These are phyloP conservation scores for Hippolais icterina DNA, from an alignment of 2,113 vertebrate species.

Conservation along the genomic window DNA sequence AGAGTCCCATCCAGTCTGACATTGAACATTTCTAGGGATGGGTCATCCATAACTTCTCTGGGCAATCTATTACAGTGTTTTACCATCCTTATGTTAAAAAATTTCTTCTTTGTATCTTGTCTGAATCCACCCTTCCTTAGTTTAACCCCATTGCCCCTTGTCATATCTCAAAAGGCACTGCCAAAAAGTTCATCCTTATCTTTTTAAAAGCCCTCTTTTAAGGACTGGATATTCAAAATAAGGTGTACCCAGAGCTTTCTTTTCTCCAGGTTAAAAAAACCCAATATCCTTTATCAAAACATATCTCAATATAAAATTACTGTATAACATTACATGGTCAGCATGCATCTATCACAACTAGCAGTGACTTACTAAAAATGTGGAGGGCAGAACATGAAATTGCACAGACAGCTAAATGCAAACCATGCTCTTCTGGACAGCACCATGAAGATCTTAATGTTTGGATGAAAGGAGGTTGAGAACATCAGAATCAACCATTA, in stretches of 20 bases:
- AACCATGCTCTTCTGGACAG: background rate
- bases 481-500: background rate
- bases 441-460: background rate
- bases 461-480: background rate
- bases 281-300: background rate
- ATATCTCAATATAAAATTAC: background rate
- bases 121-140: background rate
- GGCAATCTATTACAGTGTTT: background rate
- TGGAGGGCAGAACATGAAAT: background rate
- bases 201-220: background rate
- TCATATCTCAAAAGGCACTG: background rate
- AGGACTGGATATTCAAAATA: background rate
- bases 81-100: background rate
- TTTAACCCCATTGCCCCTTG: background rate
- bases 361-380: background rate
- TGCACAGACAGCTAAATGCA: background rate
- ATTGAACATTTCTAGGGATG: background rate
- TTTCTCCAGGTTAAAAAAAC: background rate
- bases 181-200: background rate
- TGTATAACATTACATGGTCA: background rate
- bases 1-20: background rate
- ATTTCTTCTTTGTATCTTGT: background rate
- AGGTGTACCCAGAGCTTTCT: background rate
- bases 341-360: background rate
- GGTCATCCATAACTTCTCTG: background rate